A percentile compares a stretch with the other conserved stretches of the same genome.
Evolutionary conservation across 2,797 vertebrate genomes (phyloP).

Genomic region (Acanthis flammea): DNA sequence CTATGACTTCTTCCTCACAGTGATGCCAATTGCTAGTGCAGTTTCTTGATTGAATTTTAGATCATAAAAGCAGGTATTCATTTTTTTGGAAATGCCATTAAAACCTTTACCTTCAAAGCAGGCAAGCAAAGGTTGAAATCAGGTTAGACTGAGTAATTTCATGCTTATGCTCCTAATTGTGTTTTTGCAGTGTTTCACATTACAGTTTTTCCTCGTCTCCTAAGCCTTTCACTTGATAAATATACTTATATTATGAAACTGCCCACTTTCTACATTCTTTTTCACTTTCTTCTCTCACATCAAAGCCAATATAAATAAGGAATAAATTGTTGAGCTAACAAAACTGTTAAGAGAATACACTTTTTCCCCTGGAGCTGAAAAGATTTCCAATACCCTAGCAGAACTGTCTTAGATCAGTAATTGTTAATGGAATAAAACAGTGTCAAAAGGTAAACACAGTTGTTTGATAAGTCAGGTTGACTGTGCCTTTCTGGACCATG

Average conservation of each 20-base stretch:
- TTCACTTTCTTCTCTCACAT: slow-evolving; percentile 42
- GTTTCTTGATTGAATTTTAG: background rate
- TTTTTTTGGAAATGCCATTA: slow-evolving; percentile 13
- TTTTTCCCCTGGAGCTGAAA: slow-evolving; percentile 34
- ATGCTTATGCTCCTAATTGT: background rate
- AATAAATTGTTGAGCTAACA: slow-evolving; percentile 55
- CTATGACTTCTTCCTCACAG: background rate
- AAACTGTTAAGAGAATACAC: slow-evolving; percentile 43
- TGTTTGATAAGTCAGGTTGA: slow-evolving; percentile 69
- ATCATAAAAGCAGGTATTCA: background rate
- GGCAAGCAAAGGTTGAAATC: slow-evolving; percentile 15
- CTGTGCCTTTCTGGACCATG: slow-evolving; percentile 61
- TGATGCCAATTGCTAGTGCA: background rate
- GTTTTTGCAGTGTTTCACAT: slow-evolving; percentile 47
- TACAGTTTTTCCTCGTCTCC: slow-evolving; percentile 32
- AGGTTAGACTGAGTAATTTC: slow-evolving; percentile 21
- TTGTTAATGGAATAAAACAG: slow-evolving; percentile 56
- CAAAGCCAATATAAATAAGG: slow-evolving; percentile 65
- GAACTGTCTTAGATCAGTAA: slow-evolving; percentile 51
- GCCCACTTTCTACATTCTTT: slow-evolving; percentile 52
- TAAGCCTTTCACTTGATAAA: slow-evolving; percentile 47
- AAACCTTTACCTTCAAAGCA: background rate
- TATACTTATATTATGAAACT: slow-evolving; percentile 37
- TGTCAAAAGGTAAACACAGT: slow-evolving; percentile 49
- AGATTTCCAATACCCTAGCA: slow-evolving; percentile 36